Evolutionary conservation across 2,888 invertebrate genomes (phyloP).

Genomic region (Griposia aprilina): DNA sequence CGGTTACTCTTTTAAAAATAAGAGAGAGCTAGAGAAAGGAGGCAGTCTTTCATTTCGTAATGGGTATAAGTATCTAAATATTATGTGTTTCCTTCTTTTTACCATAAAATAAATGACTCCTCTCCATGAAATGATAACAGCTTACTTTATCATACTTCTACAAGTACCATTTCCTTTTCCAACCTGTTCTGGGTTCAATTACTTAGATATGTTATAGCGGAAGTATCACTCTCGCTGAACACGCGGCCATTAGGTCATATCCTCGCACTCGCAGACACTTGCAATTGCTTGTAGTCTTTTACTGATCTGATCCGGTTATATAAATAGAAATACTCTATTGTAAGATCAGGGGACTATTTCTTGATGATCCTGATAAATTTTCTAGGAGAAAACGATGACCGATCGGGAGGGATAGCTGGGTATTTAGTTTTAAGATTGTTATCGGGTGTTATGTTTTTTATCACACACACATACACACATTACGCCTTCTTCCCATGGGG

Average conservation of each 20-base stretch:
- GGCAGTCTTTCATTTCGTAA: too few relatives aligned
- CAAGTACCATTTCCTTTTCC: conserved; percentile 2
- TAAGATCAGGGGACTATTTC: conserved; percentile 1
- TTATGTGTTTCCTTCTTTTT: too few relatives aligned
- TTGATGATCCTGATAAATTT: not conserved
- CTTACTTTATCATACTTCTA: not conserved
- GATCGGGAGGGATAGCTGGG: not conserved
- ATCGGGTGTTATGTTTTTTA: not conserved
- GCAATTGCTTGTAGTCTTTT: conserved; percentile 30
- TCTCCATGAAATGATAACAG: not conserved
- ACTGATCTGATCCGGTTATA: conserved; percentile 49
- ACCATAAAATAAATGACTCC: too few relatives aligned
- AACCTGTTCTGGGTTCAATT: not conserved
- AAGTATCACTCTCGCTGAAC: conserved; percentile 45
- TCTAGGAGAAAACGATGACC: not conserved
- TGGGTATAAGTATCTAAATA: too few relatives aligned
- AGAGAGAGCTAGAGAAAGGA: too few relatives aligned
- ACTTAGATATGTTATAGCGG: conserved; percentile 44
- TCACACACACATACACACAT: not conserved
- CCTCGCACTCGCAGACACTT: conserved; percentile 53
- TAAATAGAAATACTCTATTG: conserved; percentile 52
- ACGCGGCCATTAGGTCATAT: conserved; percentile 56
- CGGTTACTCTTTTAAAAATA: too few relatives aligned
- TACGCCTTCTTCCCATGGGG: not conserved
- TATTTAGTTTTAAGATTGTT: not conserved